Evolutionary conservation across 2,113 vertebrate species (phyloP).

Genomic region (Emydura subglobosa): DNA sequence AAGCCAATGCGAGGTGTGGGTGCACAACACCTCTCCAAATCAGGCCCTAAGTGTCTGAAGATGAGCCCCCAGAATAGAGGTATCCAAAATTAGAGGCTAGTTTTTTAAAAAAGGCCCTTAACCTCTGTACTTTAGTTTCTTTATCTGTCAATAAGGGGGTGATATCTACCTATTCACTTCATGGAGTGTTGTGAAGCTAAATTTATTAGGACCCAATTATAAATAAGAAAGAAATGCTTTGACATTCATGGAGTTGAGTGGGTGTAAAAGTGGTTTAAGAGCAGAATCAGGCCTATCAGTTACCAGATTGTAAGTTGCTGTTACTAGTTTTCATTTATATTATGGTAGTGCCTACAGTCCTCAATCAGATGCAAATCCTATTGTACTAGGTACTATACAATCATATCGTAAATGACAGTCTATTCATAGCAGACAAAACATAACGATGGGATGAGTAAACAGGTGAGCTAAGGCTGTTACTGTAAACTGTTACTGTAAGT

Average conservation of each 20-base stretch:
- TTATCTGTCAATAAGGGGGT: not conserved
- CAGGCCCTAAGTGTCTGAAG: not conserved
- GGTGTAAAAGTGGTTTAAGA: not conserved
- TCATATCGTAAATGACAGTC: not conserved
- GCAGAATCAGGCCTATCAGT: not conserved
- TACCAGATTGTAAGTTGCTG: not conserved
- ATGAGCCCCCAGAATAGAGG: not conserved
- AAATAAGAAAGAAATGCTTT: not conserved
- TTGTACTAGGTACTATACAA: not conserved
- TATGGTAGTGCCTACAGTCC: not conserved
- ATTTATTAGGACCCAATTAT: not conserved
- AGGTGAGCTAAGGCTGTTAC: not conserved
- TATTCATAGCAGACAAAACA: not conserved
- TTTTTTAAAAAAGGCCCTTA: not conserved
- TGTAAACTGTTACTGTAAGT: not conserved
- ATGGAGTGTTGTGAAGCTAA: not conserved
- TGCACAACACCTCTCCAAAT: not conserved
- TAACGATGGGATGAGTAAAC: not conserved
- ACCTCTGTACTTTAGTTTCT: not conserved
- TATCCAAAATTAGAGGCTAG: not conserved
- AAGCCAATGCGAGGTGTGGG: not conserved
- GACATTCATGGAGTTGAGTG: not conserved
- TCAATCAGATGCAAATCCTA: not conserved
- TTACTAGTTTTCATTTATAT: not conserved
- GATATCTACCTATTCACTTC: not conserved